Evolutionary conservation across 2,888 invertebrate species (phyloP), one percentile per base, ranked within the genome.

Genomic region (Ashinkailepas kermadecensis): DNA sequence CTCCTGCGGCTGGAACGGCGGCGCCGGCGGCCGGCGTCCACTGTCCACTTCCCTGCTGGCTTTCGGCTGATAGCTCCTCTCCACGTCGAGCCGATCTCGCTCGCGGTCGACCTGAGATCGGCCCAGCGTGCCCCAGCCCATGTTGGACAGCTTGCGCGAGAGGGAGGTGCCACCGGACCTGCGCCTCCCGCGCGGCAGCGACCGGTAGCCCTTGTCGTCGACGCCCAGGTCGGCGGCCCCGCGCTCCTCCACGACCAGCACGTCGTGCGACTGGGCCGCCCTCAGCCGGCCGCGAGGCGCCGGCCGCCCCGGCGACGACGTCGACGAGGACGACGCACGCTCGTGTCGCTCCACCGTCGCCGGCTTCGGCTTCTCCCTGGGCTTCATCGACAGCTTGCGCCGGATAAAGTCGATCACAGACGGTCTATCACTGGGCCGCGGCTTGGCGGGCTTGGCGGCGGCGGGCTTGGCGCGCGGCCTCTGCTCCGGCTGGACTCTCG

Each of bases 71-170:
- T 59, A 15, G 59, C 12, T 59, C 11, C 1, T 15, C 59, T 59
- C 59, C 15, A 59, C 18, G 39, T 67, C 25, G 1, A 21, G 67
- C 1, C 11, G 67, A n/a, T 25, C 25, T 25, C 67, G 67, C 21
- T 23, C 25, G 25, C 67, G 67, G 10, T n/a, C 67, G 23, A 25
- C 67, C 67, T 54, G 56, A 0, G 74, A 0, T 15, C 74, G 18
- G 56, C 74, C 74, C 56, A 74, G 10, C 56, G 74, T 74, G 9
- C 74, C 74, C 74, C 74, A 74, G 56, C 74, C 56, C 74, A 74
- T 74, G 74, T 56, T 74, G 74, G 74, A 56, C 13, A 74, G 18
- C 21, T 74, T 74, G 21, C 74, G 54, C 6, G 74, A 56, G 8
- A 74, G 56, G 8, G 74, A 56, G 9, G 74, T 74, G 21, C 74